Conservation (phyloP, 2,888 invertebrate genomes). For the Tipula helvola region DNA sequence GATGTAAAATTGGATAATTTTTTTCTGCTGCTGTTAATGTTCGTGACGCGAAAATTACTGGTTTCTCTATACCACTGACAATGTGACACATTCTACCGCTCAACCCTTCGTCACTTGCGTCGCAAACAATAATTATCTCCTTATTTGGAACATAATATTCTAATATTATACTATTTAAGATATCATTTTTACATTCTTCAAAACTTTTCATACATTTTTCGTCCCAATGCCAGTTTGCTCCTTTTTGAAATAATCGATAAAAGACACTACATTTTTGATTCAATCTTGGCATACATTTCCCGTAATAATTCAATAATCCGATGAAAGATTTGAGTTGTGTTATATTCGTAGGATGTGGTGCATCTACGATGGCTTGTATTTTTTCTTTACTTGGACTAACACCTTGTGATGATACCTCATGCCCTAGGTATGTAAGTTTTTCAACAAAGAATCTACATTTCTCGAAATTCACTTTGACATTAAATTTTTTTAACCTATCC, state of each 20-base stretch:
- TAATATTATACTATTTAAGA: too few relatives aligned
- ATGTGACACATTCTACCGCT: background rate
- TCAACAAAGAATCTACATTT: too few relatives aligned
- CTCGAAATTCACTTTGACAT: too few relatives aligned
- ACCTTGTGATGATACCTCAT: too few relatives aligned
- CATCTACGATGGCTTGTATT: background rate
- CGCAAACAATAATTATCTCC: too few relatives aligned
- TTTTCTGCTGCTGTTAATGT: background rate
- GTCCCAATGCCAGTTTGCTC: background rate
- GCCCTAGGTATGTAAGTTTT: too few relatives aligned
- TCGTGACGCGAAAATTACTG: background rate
- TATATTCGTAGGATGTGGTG: background rate
- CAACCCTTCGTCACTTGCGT: background rate
- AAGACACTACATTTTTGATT: background rate
- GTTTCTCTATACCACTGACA: background rate
- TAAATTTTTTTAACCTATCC: too few relatives aligned
- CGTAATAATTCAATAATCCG: background rate
- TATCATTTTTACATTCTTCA: too few relatives aligned
- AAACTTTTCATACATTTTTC: background rate
- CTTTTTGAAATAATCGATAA: background rate
- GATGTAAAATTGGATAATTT: too few relatives aligned
- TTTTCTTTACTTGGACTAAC: too few relatives aligned
- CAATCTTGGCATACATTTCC: background rate
- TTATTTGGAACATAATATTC: too few relatives aligned
- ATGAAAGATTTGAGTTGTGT: background rate